These are phyloP conservation scores for Stenodema calcarata DNA, from an alignment of 2,888 invertebrate genomes.

Conservation along the genomic window DNA sequence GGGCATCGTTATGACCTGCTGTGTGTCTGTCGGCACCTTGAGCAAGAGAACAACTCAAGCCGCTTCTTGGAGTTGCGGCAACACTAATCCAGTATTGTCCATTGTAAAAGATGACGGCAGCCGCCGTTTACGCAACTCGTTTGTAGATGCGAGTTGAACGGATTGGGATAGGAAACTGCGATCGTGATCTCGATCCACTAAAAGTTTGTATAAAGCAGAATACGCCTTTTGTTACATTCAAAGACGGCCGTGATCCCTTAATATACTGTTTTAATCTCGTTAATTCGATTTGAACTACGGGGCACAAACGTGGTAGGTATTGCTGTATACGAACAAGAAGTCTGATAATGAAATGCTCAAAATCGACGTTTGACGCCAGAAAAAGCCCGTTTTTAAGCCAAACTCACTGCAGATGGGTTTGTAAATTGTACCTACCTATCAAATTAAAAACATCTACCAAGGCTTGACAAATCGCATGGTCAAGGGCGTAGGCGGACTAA, in stretches of 20 bases:
- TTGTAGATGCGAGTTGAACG: background rate
- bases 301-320: no score
- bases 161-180: background rate
- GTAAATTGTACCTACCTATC: no score
- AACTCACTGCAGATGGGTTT: no score
- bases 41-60: background rate
- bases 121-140: background rate
- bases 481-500: no score
- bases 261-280: background rate
- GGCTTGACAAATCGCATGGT: no score
- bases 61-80: background rate
- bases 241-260: background rate
- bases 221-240: background rate
- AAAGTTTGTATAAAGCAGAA: background rate
- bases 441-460: no score
- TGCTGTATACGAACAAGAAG: no score
- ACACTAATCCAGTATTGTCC: conserved; percentile 32
- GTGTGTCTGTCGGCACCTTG: background rate
- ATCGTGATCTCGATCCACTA: background rate
- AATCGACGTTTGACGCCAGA: no score
- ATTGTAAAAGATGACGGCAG: conserved; percentile 34
- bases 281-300: background rate
- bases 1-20: background rate
- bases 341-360: no score
- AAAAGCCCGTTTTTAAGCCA: no score